Conservation (phyloP, 2,888 invertebrate genomes). For the Andrena fulva region DNA sequence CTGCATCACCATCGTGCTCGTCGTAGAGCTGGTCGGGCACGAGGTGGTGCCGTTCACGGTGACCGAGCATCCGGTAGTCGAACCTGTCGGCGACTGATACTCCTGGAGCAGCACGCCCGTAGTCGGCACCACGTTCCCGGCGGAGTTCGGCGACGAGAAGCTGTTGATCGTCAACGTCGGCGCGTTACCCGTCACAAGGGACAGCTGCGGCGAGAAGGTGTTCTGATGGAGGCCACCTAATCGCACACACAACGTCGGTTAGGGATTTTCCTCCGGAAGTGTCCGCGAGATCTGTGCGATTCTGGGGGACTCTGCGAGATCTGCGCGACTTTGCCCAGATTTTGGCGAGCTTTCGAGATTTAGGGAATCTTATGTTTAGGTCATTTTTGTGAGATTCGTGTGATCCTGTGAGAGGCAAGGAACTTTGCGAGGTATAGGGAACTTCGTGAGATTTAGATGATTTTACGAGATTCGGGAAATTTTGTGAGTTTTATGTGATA, state of each 20-base stretch:
- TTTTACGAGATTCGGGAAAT: too few relatives aligned
- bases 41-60: conserved; percentile 78
- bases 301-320: too few relatives aligned
- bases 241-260: conserved; percentile 6
- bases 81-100: conserved; percentile 86
- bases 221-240: conserved; percentile 81
- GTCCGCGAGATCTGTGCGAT: too few relatives aligned
- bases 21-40: conserved; percentile 76
- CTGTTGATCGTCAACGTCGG: conserved; percentile 80
- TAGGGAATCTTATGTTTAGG: too few relatives aligned
- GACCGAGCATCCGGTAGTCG: conserved; percentile 85
- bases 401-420: too few relatives aligned
- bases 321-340: too few relatives aligned
- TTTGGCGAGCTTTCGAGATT: too few relatives aligned
- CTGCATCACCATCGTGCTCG: conserved; percentile 76
- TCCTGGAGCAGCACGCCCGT: conserved; percentile 82
- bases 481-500: too few relatives aligned
- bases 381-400: too few relatives aligned
- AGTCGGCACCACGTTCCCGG: conserved; percentile 76
- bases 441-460: too few relatives aligned
- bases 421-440: too few relatives aligned
- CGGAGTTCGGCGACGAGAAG: conserved; percentile 80
- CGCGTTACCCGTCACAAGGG: conserved; percentile 79
- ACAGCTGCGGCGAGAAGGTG: conserved; percentile 81
- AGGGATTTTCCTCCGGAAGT: too few relatives aligned